Evolutionary conservation across 2,113 vertebrate species (phyloP).

Genomic region (Mormyrus iriodes): DNA sequence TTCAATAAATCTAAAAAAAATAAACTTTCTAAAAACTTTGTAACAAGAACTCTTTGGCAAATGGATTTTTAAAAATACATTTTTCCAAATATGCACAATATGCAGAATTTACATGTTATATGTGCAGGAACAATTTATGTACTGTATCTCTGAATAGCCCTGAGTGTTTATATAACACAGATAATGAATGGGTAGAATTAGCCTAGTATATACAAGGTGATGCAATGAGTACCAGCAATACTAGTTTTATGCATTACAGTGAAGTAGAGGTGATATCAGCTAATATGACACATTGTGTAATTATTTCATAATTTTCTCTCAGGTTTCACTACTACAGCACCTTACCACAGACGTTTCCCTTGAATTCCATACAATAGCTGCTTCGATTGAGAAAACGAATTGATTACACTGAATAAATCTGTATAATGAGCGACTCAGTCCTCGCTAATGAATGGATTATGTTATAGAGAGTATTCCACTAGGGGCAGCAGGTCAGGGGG

Average conservation of each 20-base stretch:
- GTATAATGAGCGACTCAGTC: neutral
- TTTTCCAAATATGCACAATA: neutral
- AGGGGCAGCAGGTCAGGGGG: neutral
- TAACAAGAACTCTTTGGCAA: no score
- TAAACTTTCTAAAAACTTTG: no score
- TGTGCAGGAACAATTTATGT: neutral
- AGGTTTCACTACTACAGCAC: neutral
- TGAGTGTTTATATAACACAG: neutral
- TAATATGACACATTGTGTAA: neutral
- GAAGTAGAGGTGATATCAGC: neutral
- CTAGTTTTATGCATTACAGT: neutral
- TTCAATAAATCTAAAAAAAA: neutral
- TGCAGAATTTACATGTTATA: neutral
- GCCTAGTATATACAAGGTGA: neutral
- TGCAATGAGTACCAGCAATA: neutral
- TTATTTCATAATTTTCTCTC: neutral
- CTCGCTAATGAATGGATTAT: neutral
- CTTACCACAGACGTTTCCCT: neutral
- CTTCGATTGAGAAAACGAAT: neutral
- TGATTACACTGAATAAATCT: neutral
- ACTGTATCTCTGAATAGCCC: neutral
- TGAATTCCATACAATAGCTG: neutral
- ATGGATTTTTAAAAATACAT: neutral
- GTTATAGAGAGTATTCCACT: neutral
- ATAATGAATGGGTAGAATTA: neutral